Conservation (phyloP, 2,888 invertebrate species). For the Pristionchus maxplancki region DNA sequence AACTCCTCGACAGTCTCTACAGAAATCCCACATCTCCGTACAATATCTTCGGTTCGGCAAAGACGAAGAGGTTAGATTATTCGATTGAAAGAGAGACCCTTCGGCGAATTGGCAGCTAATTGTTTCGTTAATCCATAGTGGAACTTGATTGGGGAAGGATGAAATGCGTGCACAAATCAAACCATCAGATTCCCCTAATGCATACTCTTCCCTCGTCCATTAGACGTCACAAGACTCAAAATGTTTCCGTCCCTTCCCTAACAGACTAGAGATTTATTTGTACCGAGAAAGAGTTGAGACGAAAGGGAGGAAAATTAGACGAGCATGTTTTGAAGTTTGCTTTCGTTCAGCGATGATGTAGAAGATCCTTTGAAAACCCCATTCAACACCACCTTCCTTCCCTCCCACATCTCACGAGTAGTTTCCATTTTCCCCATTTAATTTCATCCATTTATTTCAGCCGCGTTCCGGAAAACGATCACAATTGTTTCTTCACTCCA, state of each 20-base stretch:
- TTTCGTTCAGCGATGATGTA: neutral
- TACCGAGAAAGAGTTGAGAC: neutral
- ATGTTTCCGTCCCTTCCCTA: neutral
- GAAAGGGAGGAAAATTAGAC: neutral
- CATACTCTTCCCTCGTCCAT: no score
- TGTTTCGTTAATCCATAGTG: neutral
- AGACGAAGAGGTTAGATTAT: neutral
- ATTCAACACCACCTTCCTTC: no score
- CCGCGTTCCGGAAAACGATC: neutral
- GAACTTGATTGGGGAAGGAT: neutral
- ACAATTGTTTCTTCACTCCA: conserved; percentile 50
- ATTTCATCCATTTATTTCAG: conserved; percentile 28
- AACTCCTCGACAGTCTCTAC: conserved; percentile 19
- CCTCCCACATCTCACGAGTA: no score
- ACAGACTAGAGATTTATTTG: conserved; percentile 1
- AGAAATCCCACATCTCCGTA: conserved; percentile 18
- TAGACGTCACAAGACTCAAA: no score
- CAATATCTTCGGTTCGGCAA: neutral
- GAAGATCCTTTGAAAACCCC: no score
- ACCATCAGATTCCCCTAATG: no score
- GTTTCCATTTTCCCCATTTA: neutral
- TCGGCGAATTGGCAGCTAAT: neutral
- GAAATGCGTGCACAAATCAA: no score
- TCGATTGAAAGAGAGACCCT: neutral
- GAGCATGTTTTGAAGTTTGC: neutral